Evolutionary conservation across 2,797 vertebrate genomes (phyloP).

Genomic region (Chelon auratus): DNA sequence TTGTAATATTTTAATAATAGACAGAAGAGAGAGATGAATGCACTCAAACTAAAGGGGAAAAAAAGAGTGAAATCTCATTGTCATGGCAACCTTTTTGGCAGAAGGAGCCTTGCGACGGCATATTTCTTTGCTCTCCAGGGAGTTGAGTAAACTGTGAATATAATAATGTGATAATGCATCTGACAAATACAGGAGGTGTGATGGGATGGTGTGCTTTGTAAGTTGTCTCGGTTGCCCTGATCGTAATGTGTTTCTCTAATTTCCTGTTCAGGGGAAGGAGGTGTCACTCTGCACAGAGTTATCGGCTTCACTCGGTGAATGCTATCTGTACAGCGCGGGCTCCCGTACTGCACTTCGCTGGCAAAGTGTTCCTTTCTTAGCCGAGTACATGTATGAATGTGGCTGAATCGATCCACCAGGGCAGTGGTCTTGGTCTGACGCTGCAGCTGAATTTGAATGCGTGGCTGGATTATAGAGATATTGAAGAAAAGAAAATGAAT

Average conservation of each 20-base stretch:
- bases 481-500: no score
- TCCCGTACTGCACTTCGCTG: background rate
- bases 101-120: constrained; percentile 40
- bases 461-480: no score
- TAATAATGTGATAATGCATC: constrained; percentile 79
- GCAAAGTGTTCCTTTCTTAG: background rate
- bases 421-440: background rate
- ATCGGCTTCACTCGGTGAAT: constrained; percentile 18
- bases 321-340: constrained; percentile 4
- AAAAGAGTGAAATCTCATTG: constrained; percentile 48
- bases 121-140: constrained; percentile 69
- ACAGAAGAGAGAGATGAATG: constrained; percentile 31
- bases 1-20: constrained; percentile 44
- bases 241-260: constrained; percentile 58
- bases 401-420: background rate
- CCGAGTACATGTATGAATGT: background rate
- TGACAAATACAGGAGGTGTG: constrained; percentile 76
- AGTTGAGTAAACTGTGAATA: constrained; percentile 80
- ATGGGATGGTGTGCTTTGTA: constrained; percentile 54
- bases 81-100: constrained; percentile 80
- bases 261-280: constrained; percentile 52
- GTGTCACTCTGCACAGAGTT: constrained; percentile 40
- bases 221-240: constrained; percentile 34
- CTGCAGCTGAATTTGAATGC: no score
- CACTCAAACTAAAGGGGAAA: constrained; percentile 28